Evolutionary conservation across 2,888 invertebrate species (phyloP).

Genomic region (Timema cristinae): DNA sequence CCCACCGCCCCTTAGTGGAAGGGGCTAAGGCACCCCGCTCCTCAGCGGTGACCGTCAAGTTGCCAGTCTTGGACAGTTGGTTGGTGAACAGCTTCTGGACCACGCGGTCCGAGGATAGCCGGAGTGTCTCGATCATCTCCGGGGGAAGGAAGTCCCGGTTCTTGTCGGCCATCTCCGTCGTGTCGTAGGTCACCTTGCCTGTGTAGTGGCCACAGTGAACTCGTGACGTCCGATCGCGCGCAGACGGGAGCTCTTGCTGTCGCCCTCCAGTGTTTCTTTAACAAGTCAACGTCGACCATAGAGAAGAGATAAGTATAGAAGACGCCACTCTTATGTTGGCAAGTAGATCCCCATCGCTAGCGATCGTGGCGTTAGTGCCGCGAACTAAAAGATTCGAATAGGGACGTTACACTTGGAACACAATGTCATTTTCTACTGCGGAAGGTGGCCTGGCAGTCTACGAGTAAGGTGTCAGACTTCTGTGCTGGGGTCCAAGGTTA

Average conservation of each 20-base stretch:
- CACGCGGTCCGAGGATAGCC: conserved; percentile 65
- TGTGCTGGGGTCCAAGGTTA: no score
- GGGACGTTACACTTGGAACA: no score
- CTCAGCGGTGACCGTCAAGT: conserved; percentile 58
- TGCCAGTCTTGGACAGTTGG: conserved; percentile 78
- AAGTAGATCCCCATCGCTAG: no score
- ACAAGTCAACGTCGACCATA: no score
- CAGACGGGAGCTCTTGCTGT: conserved; percentile 45
- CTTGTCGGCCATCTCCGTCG: conserved; percentile 77
- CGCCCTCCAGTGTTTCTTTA: conserved; percentile 48
- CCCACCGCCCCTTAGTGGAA: conserved; percentile 41
- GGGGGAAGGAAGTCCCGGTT: conserved; percentile 88
- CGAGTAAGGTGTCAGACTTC: no score
- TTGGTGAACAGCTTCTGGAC: conserved; percentile 77
- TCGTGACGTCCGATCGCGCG: conserved; percentile 58
- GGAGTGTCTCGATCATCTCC: conserved; percentile 81
- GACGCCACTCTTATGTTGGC: no score
- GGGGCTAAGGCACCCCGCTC: conserved; percentile 34
- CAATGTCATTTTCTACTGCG: no score
- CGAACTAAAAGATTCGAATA: no score
- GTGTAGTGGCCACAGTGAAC: conserved; percentile 89
- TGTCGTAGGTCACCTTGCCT: conserved; percentile 81
- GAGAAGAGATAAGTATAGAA: no score
- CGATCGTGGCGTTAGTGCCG: no score
- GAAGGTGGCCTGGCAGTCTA: no score